Percentiles rank a stretch among this genome's conserved stretches.
Evolutionary conservation across 2,888 invertebrate species (phyloP).

Genomic region (Latheticus oryzae): DNA sequence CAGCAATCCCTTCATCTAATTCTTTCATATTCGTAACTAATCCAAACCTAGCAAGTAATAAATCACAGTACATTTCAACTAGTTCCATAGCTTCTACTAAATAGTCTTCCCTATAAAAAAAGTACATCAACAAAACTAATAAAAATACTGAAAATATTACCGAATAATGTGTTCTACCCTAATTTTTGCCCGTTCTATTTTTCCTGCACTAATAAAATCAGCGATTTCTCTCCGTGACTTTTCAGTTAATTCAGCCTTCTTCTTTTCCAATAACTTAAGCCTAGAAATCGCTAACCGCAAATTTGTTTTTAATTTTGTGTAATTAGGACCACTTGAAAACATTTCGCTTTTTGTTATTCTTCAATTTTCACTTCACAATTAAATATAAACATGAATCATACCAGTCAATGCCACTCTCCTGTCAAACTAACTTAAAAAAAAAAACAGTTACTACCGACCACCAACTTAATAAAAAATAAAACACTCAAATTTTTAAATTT

Average conservation of each 20-base stretch:
- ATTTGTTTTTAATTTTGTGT: constrained; percentile 96
- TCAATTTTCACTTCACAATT: constrained; percentile 18
- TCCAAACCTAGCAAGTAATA: constrained; percentile 95
- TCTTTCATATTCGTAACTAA: constrained; percentile 97
- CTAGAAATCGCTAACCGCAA: constrained; percentile 92
- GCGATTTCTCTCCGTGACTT: constrained; percentile 98
- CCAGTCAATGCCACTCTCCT: background rate
- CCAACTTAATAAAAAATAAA: background rate
- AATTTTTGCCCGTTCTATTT: constrained; percentile 92
- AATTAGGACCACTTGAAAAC: constrained; percentile 94
- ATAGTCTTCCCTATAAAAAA: constrained; percentile 90
- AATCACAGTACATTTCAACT: constrained; percentile 99
- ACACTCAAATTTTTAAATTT: constrained; percentile 1
- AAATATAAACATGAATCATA: constrained; percentile 33
- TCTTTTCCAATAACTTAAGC: constrained; percentile 94
- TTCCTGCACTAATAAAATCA: constrained; percentile 89
- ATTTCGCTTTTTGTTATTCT: constrained; percentile 66
- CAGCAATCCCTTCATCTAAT: constrained; percentile 94
- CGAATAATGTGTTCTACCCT: constrained; percentile 97
- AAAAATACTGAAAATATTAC: constrained; percentile 60
- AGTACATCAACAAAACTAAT: no score
- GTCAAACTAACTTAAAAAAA: constrained; percentile 7
- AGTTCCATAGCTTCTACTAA: constrained; percentile 99
- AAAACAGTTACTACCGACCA: background rate
- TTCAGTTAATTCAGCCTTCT: constrained; percentile 95